Evolutionary conservation across 2,888 invertebrate species (phyloP).

Genomic region (Tetramorium bicarinatum): DNA sequence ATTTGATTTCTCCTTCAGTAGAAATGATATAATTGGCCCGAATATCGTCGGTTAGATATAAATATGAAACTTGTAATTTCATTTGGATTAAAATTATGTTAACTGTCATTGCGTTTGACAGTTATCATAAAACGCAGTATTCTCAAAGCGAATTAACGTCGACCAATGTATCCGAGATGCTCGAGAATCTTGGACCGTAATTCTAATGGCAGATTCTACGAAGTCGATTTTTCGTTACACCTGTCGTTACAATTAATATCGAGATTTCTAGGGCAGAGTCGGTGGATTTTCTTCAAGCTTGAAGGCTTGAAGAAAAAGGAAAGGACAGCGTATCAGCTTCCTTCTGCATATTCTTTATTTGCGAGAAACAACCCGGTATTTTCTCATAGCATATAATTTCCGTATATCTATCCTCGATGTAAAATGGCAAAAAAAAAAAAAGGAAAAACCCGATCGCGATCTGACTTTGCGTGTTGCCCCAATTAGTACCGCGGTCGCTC

Average conservation of each 20-base stretch:
- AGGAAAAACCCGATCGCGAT: not conserved
- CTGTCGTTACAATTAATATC: conserved; percentile 1
- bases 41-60: not conserved
- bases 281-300: not conserved
- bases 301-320: not conserved
- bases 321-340: not conserved
- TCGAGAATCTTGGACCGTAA: not conserved
- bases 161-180: not conserved
- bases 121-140: not conserved
- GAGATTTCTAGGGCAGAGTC: not conserved
- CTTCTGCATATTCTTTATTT: conserved; percentile 6
- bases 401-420: conserved; percentile 16
- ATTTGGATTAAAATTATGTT: not conserved
- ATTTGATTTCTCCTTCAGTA: conserved; percentile 23
- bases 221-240: not conserved
- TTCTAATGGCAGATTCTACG: not conserved
- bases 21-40: conserved; percentile 1
- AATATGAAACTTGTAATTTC: not conserved
- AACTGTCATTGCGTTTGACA: not conserved
- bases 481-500: conserved; percentile 32
- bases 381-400: conserved; percentile 15
- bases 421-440: not conserved
- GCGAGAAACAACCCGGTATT: not conserved
- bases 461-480: conserved; percentile 26
- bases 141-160: not conserved